Evolutionary conservation across 2,888 invertebrate species (phyloP).

Genomic region (Artemia sp.): DNA sequence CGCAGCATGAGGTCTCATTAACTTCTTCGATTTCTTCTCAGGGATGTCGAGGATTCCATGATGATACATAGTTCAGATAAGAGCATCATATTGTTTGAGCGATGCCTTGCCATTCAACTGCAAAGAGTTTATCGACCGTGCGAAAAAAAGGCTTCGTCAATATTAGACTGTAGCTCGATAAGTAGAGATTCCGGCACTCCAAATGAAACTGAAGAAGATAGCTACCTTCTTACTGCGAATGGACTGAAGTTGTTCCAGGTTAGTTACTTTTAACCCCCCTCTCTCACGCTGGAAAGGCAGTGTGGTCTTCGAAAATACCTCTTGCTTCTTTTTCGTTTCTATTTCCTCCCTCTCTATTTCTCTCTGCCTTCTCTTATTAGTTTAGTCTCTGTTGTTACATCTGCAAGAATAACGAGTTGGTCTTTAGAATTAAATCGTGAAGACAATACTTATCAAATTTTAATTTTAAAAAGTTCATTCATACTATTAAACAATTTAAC

Average conservation of each 20-base stretch:
- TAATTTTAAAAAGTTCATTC: too few relatives aligned
- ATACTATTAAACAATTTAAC: too few relatives aligned
- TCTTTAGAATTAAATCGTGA: too few relatives aligned
- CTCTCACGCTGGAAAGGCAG: too few relatives aligned
- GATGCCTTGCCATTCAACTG: conserved; percentile 6
- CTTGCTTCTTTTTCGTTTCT: too few relatives aligned
- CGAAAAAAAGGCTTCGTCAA: neutral
- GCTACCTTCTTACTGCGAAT: neutral
- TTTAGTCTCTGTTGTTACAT: too few relatives aligned
- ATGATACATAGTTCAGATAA: neutral
- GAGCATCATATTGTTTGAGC: conserved; percentile 12
- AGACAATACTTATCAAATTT: too few relatives aligned
- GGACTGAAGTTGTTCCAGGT: conserved; percentile 14
- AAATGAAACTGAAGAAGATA: neutral
- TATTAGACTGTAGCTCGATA: neutral
- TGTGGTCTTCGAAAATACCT: too few relatives aligned
- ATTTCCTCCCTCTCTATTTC: too few relatives aligned
- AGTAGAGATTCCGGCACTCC: neutral
- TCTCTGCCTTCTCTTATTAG: too few relatives aligned
- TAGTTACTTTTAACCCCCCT: neutral
- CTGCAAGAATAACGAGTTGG: too few relatives aligned
- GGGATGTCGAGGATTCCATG: neutral
- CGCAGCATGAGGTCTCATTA: too few relatives aligned
- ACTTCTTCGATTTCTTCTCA: neutral
- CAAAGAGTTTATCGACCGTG: neutral